phyloP scores from a whole-genome alignment of 2,113 vertebrate species.

The Redunca redunca region DNA sequence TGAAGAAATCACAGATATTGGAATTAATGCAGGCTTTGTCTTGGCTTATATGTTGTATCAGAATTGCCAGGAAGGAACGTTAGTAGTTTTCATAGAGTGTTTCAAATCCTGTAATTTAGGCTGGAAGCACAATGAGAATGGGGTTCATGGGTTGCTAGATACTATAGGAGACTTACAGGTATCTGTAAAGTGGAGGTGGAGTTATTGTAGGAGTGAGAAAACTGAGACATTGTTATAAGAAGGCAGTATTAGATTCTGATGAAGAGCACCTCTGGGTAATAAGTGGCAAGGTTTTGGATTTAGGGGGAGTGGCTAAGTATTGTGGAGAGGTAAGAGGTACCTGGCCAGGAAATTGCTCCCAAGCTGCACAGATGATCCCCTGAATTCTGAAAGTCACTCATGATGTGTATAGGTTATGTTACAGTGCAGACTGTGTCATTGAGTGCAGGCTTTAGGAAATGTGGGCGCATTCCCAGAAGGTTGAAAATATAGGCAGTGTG shows the following conservation, averaged over 20 bases:
- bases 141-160: not conserved
- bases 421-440: not conserved
- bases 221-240: not conserved
- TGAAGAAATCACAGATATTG: not conserved
- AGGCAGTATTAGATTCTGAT: not conserved
- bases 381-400: not conserved
- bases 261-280: not conserved
- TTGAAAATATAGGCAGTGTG: not conserved
- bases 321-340: not conserved
- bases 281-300: not conserved
- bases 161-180: not conserved
- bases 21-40: not conserved
- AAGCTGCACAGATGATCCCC: not conserved
- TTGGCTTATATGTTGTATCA: not conserved
- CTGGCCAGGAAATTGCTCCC: not conserved
- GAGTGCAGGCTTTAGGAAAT: not conserved
- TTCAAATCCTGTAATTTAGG: not conserved
- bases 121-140: not conserved
- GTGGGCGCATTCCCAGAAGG: not conserved
- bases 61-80: not conserved
- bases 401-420: not conserved
- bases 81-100: not conserved
- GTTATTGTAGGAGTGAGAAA: not conserved
- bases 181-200: not conserved
- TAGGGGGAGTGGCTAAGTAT: not conserved